phyloP scores from a whole-genome alignment of 37 sponge, comb jelly and placozoan genomes.

The Eunapius fragilis region DNA sequence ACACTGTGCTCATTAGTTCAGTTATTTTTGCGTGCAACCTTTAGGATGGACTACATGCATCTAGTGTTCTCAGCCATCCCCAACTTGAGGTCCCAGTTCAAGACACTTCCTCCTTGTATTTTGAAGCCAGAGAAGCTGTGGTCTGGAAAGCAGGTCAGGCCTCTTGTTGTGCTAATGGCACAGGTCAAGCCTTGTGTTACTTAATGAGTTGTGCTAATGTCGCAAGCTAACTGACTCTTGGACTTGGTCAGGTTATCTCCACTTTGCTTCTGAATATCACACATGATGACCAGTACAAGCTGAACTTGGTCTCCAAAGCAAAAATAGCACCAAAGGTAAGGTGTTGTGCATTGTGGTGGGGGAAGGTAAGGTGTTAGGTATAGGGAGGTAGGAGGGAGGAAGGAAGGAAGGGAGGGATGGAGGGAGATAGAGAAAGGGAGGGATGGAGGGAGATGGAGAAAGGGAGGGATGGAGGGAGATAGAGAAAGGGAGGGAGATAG shows the following conservation, averaged over 20 bases:
- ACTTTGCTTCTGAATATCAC: constrained; percentile 85
- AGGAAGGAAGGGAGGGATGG: background rate
- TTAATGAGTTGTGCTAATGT: background rate
- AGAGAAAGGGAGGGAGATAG: too few relatives aligned
- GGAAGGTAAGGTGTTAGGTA: background rate
- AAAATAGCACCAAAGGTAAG: constrained; percentile 76
- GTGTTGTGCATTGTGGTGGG: background rate
- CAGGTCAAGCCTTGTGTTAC: too few relatives aligned
- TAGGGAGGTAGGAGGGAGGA: background rate
- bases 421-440: background rate
- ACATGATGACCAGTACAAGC: constrained; percentile 50
- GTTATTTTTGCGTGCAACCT: background rate
- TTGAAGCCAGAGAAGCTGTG: constrained; percentile 81
- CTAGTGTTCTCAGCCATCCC: constrained; percentile 81
- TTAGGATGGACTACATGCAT: constrained; percentile 73
- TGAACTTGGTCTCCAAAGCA: constrained; percentile 79
- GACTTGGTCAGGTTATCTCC: constrained; percentile 72
- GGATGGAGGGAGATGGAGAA: constrained; percentile 1
- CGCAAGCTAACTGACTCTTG: too few relatives aligned
- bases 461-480: too few relatives aligned
- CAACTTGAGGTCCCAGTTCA: constrained; percentile 14
- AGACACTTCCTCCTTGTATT: constrained; percentile 77
- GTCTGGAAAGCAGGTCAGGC: constrained; percentile 94
- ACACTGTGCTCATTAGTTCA: too few relatives aligned
- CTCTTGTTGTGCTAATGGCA: background rate